phyloP scores from a whole-genome alignment of 2,888 invertebrate genomes.

The Doris montereyensis region DNA sequence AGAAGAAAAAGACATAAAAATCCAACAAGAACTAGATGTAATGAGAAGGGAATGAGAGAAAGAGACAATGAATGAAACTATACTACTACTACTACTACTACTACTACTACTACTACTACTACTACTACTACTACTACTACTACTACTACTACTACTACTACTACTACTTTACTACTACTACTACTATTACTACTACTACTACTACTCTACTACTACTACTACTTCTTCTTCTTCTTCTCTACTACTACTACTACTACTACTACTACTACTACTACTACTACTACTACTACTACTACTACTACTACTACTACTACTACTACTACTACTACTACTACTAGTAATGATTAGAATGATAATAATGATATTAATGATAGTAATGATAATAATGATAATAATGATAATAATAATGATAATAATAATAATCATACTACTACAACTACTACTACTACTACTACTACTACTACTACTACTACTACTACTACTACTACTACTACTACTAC shows the following conservation, averaged over 20 bases:
- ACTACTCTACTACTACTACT: too few species aligned
- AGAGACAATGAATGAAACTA: too few species aligned
- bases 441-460: too few species aligned
- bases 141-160: conserved; percentile 36
- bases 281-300: conserved; percentile 42
- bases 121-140: conserved; percentile 40
- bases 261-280: conserved; percentile 42
- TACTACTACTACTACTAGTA: neutral
- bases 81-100: conserved; percentile 37
- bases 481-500: too few species aligned
- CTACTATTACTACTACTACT: too few species aligned
- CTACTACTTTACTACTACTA: neutral
- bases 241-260: conserved; percentile 37
- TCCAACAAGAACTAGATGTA: neutral
- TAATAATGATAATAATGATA: too few species aligned
- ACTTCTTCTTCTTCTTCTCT: neutral
- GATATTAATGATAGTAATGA: too few species aligned
- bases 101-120: conserved; percentile 43
- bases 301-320: conserved; percentile 34
- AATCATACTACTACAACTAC: too few species aligned
- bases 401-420: too few species aligned
- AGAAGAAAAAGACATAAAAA: neutral
- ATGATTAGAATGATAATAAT: too few species aligned
- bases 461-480: too few species aligned
- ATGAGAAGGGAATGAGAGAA: neutral